These are phyloP conservation scores for Gobius niger DNA, from an alignment of 2,113 vertebrate genomes.

Conservation along the genomic window DNA sequence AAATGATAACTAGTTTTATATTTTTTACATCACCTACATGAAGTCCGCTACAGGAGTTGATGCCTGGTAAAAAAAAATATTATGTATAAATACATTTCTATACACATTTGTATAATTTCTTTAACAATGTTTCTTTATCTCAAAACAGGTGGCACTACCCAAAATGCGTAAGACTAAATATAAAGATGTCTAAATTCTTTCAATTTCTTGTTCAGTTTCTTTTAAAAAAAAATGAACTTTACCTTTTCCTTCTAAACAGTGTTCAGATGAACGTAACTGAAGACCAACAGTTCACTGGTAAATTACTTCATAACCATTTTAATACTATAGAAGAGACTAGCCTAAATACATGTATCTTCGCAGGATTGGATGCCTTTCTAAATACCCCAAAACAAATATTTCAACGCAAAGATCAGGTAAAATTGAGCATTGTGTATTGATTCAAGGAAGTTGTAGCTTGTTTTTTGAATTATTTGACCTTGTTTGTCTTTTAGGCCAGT, in stretches of 20 bases:
- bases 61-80: conserved; percentile 29
- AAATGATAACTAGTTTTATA: conserved; percentile 9
- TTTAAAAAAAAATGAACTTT: background rate
- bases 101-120: background rate
- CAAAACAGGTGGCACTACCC: background rate
- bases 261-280: conserved; percentile 19
- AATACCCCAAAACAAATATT: conserved; percentile 64
- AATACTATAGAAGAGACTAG: background rate
- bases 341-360: conserved; percentile 15
- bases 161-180: background rate
- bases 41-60: conserved; percentile 59
- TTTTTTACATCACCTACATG: conserved; percentile 31
- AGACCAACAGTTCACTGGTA: conserved; percentile 63
- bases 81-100: background rate
- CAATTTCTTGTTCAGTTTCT: background rate
- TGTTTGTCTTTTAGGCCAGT: conserved; percentile 44
- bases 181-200: conserved; percentile 23
- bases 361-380: conserved; percentile 73
- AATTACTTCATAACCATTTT: background rate
- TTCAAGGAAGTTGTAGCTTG: background rate
- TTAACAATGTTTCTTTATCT: background rate
- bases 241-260: conserved; percentile 25
- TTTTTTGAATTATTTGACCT: conserved; percentile 4
- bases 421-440: background rate
- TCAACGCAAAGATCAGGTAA: conserved; percentile 63